These are phyloP conservation scores for Rhagonycha fulva DNA, from an alignment of 2,888 invertebrate species.

Conservation along the genomic window DNA sequence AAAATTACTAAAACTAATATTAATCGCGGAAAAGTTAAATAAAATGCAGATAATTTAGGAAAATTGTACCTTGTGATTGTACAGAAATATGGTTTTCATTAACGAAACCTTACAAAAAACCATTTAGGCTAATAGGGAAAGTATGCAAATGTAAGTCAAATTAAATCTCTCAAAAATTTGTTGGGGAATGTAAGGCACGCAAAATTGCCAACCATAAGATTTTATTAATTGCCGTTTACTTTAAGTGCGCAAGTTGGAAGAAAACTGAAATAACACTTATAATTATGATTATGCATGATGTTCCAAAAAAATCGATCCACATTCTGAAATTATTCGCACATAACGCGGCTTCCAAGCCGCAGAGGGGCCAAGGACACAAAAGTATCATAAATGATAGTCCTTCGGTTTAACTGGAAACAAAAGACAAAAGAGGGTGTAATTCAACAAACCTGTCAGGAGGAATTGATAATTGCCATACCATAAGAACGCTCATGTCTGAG, in stretches of 20 bases:
- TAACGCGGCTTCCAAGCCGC: not conserved
- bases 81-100: not conserved
- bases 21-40: not conserved
- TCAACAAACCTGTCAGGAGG: not conserved
- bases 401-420: not conserved
- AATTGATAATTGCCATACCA: not conserved
- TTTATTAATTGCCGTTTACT: not conserved
- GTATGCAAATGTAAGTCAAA: not conserved
- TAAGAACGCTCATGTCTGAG: not conserved
- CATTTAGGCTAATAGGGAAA: not conserved
- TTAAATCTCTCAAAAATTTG: not conserved
- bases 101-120: not conserved
- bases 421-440: not conserved
- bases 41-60: not conserved
- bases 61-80: not conserved
- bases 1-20: not conserved
- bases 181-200: not conserved
- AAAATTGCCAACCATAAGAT: not conserved
- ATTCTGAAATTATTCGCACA: not conserved
- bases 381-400: not conserved
- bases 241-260: not conserved
- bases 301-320: not conserved
- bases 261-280: not conserved
- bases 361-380: not conserved
- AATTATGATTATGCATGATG: not conserved